Evolutionary conservation across 1,140 invertebrate species (phyloP).

Genomic region (Trinorchestia longiramus): DNA sequence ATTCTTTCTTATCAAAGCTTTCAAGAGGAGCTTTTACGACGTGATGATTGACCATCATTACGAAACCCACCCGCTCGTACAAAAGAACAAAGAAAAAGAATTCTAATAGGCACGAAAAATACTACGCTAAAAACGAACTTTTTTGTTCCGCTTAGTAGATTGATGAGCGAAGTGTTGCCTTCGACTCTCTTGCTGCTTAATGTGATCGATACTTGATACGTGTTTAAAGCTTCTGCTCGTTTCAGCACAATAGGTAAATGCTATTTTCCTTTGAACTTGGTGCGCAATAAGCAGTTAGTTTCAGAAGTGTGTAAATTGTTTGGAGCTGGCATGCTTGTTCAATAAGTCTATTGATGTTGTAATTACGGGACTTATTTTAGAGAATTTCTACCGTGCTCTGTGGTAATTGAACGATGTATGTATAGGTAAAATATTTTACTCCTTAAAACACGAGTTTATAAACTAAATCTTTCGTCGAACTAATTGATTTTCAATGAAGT

Average conservation of each 20-base stretch:
- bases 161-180: not conserved
- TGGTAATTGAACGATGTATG: too few relatives aligned
- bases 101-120: not conserved
- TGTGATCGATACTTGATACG: not conserved
- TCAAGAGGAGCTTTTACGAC: not conserved
- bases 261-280: not conserved
- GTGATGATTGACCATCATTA: not conserved
- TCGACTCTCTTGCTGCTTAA: not conserved
- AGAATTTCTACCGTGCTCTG: too few relatives aligned
- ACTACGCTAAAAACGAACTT: not conserved
- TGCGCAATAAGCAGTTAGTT: not conserved
- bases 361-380: too few relatives aligned
- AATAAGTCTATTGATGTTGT: too few relatives aligned
- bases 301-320: too few relatives aligned
- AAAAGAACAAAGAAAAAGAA: not conserved
- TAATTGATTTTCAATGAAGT: too few relatives aligned
- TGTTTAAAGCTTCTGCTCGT: not conserved
- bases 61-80: not conserved
- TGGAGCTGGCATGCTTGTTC: too few relatives aligned
- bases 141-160: not conserved
- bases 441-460: too few relatives aligned
- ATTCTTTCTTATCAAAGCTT: not conserved
- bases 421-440: too few relatives aligned
- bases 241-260: too few relatives aligned
- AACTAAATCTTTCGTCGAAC: too few relatives aligned